Percentiles rank a stretch among this genome's conserved stretches.
Evolutionary conservation across 2,113 vertebrate species (phyloP).

Genomic region (Actinemys pallida): DNA sequence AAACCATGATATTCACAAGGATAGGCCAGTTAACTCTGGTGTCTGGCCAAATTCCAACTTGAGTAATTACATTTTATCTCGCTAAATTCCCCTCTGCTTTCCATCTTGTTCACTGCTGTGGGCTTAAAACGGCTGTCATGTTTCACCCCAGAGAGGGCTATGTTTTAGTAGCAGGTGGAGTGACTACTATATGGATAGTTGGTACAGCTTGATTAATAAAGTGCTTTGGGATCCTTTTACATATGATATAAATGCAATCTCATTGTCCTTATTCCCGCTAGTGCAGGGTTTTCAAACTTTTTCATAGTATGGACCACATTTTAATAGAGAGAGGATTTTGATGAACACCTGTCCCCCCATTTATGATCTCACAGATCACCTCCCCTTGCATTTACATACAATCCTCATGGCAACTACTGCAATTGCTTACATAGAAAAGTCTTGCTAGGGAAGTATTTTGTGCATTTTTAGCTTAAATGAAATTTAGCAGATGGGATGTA

Average conservation of each 20-base stretch:
- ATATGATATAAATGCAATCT: not conserved
- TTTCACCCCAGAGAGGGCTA: not conserved
- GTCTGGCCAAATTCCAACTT: not conserved
- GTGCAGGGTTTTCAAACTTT: not conserved
- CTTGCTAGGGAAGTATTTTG: not conserved
- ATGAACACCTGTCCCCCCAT: not conserved
- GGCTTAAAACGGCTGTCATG: not conserved
- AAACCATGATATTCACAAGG: not conserved
- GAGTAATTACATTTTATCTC: not conserved
- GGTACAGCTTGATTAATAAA: not conserved
- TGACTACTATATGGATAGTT: not conserved
- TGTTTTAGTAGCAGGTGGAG: not conserved
- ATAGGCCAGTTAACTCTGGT: not conserved
- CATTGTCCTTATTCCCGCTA: not conserved
- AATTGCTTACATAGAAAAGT: not conserved
- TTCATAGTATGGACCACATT: not conserved
- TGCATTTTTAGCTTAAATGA: not conserved
- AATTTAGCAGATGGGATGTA: not conserved
- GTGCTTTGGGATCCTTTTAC: not conserved
- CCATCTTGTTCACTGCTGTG: accelerated
- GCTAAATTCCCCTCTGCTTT: not conserved
- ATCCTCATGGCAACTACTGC: not conserved
- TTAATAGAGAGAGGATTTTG: not conserved
- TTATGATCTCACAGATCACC: not conserved
- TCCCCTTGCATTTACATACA: not conserved